Conservation (phyloP, 2,113 vertebrate genomes). For the Neopipo cinnamomea region DNA sequence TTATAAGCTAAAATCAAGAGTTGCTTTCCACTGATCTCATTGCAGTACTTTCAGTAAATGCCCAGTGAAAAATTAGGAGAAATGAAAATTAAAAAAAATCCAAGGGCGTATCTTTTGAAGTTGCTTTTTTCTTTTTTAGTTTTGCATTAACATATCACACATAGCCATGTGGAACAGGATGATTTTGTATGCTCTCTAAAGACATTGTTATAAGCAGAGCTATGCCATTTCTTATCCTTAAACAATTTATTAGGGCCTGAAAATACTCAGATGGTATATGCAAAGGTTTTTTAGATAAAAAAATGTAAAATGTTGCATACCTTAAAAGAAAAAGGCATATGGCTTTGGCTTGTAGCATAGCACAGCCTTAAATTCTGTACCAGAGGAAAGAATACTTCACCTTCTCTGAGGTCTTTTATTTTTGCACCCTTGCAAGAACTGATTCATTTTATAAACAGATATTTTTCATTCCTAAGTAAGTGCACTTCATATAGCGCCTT, state of each 20-base stretch:
- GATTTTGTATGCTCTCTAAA: constrained; percentile 7
- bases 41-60: not conserved
- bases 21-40: not conserved
- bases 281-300: not conserved
- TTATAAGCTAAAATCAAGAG: not conserved
- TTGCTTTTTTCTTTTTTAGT: not conserved
- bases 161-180: not conserved
- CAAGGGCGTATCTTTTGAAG: not conserved
- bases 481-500: constrained; percentile 5
- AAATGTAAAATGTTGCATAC: not conserved
- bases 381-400: constrained; percentile 8
- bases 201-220: not conserved
- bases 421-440: constrained; percentile 52
- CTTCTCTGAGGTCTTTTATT: constrained; percentile 41
- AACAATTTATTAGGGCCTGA: constrained; percentile 7
- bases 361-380: constrained; percentile 25
- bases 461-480: constrained; percentile 45
- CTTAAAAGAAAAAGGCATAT: not conserved
- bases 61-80: not conserved
- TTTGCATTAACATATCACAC: constrained; percentile 1
- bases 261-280: not conserved
- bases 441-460: constrained; percentile 23
- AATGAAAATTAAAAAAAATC: not conserved
- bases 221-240: not conserved
- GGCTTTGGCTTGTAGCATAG: not conserved